These are phyloP conservation scores for Gambusia affinis DNA, from an alignment of 2,113 vertebrate genomes.

Conservation along the genomic window DNA sequence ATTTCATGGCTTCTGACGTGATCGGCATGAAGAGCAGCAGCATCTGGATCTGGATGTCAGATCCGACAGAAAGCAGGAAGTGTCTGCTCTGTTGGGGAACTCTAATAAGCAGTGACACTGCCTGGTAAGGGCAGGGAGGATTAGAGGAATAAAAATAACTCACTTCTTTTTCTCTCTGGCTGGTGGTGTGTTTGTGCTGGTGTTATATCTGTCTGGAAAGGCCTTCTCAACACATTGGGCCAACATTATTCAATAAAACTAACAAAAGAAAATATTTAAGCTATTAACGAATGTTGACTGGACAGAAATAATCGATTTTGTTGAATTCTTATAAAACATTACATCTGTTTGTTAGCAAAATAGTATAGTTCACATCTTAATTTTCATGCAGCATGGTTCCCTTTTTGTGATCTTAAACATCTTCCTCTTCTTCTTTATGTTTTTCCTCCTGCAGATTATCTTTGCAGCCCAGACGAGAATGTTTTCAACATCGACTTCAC, in stretches of 20 bases:
- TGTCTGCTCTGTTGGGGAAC: slow-evolving; percentile 48
- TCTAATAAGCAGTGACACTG: slow-evolving; percentile 64
- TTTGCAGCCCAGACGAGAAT: slow-evolving; percentile 93
- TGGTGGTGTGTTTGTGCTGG: slow-evolving; percentile 13
- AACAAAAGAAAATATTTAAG: background rate
- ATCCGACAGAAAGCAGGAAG: slow-evolving; percentile 56
- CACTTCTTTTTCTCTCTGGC: slow-evolving; percentile 36
- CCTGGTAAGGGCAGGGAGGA: slow-evolving; percentile 68
- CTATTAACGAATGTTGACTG: background rate
- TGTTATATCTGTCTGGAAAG: slow-evolving; percentile 3
- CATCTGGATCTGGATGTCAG: background rate
- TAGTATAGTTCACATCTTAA: background rate
- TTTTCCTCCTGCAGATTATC: slow-evolving; percentile 83
- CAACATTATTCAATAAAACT: background rate
- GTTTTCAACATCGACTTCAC: slow-evolving; percentile 97
- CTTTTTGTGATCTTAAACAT: background rate
- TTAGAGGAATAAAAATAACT: slow-evolving; percentile 73
- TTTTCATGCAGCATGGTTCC: background rate
- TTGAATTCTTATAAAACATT: background rate
- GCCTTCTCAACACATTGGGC: background rate
- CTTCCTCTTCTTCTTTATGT: background rate
- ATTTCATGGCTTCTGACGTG: background rate
- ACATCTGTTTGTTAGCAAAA: background rate
- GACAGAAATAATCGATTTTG: background rate
- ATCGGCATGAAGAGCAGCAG: background rate